A percentile compares a stretch with the other conserved stretches of the same genome.
These are phyloP conservation scores for Tupaia chinensis DNA, from an alignment of 2,113 vertebrate genomes.

Conservation along the genomic window DNA sequence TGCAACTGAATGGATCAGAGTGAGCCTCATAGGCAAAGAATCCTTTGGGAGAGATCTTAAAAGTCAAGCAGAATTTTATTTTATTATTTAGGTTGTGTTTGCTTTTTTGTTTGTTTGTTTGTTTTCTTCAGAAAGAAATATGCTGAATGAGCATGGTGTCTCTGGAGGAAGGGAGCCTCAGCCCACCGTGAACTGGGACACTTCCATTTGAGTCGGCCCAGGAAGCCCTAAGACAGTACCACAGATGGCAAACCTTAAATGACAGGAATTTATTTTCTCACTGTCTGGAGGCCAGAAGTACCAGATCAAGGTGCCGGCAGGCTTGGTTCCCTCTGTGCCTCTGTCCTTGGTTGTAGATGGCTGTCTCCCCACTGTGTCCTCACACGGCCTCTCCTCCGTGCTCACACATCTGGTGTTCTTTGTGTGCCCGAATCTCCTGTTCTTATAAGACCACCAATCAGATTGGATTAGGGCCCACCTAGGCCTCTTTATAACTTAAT, in stretches of 20 bases:
- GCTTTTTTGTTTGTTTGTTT: not conserved
- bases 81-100: not conserved
- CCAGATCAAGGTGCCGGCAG: not conserved
- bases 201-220: accelerated
- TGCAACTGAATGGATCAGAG: accelerated
- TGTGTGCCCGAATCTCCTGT: not conserved
- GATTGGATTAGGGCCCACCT: too few relatives aligned
- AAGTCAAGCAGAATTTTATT: not conserved
- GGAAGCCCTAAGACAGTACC: not conserved
- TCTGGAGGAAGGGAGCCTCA: not conserved
- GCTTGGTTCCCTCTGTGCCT: not conserved
- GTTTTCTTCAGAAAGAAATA: not conserved
- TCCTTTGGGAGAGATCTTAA: not conserved
- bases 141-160: not conserved
- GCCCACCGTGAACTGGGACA: not conserved
- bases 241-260: accelerated
- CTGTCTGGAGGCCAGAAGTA: not conserved
- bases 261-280: not conserved
- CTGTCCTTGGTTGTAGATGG: too few relatives aligned
- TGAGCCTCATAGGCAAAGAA: not conserved
- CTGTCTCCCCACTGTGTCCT: not conserved
- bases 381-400: accelerated
- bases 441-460: not conserved
- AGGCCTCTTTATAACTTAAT: not conserved
- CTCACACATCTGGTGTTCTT: not conserved